These are phyloP conservation scores for Bufo gargarizans DNA, from an alignment of 2,113 vertebrate genomes.

Conservation along the genomic window DNA sequence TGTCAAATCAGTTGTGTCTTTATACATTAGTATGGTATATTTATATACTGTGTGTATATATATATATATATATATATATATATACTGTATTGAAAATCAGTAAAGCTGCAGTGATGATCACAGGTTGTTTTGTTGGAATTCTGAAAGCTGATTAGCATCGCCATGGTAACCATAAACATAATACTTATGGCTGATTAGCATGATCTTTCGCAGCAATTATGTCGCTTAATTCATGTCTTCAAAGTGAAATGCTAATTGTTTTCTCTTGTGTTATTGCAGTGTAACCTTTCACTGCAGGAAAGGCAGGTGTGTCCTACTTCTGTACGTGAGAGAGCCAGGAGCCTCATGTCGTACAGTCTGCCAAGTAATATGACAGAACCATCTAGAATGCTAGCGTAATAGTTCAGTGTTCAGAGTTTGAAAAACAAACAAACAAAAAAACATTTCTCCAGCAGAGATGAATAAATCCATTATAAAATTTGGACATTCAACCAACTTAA, in stretches of 20 bases:
- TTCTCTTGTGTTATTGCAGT: conserved; percentile 19
- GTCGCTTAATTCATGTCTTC: conserved; percentile 19
- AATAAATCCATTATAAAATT: too few relatives aligned
- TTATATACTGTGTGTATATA: not conserved
- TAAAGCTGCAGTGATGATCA: not conserved
- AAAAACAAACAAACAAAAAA: too few relatives aligned
- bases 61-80: not conserved
- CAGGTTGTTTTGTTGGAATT: not conserved
- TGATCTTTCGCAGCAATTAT: conserved; percentile 33
- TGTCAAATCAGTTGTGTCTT: too few relatives aligned
- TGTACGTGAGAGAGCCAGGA: not conserved
- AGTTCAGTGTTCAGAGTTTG: not conserved
- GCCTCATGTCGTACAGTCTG: not conserved
- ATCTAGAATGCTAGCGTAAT: not conserved
- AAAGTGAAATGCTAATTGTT: conserved; percentile 45
- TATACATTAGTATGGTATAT: too few relatives aligned
- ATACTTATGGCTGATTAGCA: conserved; percentile 31
- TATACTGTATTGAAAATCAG: not conserved
- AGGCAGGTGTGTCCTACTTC: conserved; percentile 40
- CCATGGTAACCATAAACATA: conserved; percentile 45
- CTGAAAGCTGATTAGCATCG: conserved; percentile 16
- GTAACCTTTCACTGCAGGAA: conserved; percentile 27
- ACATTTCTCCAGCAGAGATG: not conserved
- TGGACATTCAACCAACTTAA: too few relatives aligned
- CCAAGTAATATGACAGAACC: not conserved